Conservation (phyloP, 64 coral and sea anemone genomes). For the Dendronephthya gigantea region DNA sequence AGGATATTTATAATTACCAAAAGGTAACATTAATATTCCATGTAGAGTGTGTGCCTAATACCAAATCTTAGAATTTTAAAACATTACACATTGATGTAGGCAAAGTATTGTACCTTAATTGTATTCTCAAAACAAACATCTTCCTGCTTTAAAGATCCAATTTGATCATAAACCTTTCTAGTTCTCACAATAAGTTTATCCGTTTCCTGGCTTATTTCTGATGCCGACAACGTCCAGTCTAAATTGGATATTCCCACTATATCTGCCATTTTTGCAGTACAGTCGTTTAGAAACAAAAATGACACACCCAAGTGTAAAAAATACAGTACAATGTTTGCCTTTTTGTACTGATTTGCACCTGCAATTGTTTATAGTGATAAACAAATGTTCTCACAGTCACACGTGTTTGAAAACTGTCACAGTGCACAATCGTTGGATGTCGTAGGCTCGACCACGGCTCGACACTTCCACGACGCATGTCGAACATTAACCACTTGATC, state of each 20-base stretch:
- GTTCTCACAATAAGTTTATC: background rate
- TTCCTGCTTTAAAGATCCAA: background rate
- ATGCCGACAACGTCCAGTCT: background rate
- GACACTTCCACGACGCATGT: too few species aligned
- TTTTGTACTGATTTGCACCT: too few species aligned
- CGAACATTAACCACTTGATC: too few species aligned
- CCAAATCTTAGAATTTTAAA: background rate
- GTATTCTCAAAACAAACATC: slow-evolving; percentile 18
- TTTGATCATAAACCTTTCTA: background rate
- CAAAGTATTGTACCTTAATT: background rate
- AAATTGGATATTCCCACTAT: background rate
- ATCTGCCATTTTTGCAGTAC: background rate
- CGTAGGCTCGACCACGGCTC: too few species aligned
- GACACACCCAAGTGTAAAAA: too few species aligned
- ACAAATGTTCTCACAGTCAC: too few species aligned
- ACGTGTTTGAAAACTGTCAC: too few species aligned
- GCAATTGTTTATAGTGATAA: background rate
- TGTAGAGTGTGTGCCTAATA: too few species aligned
- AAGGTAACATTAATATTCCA: too few species aligned
- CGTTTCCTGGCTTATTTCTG: background rate
- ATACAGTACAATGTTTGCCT: background rate
- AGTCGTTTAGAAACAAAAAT: background rate
- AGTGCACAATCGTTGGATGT: too few species aligned
- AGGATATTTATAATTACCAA: too few species aligned
- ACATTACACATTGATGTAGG: background rate